Evolutionary conservation across 2,888 invertebrate genomes (phyloP).

Genomic region (Allygus modestus): DNA sequence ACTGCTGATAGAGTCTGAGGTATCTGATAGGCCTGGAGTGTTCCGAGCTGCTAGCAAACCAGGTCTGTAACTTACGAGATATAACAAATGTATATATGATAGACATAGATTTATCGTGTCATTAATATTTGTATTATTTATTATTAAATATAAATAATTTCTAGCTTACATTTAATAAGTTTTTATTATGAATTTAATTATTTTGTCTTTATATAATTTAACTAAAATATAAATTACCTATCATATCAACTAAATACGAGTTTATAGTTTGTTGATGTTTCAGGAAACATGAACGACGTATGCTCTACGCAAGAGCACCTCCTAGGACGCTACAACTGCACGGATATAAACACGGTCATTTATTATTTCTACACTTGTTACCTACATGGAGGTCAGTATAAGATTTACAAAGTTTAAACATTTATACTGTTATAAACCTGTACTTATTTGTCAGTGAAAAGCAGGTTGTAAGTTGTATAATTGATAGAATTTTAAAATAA

Average conservation of each 20-base stretch:
- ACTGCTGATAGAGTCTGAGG: slow-evolving; percentile 19
- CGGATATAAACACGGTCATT: slow-evolving; percentile 5
- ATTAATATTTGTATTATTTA: no score
- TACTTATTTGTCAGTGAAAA: no score
- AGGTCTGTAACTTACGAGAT: background rate
- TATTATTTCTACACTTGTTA: slow-evolving; percentile 42
- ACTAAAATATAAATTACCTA: no score
- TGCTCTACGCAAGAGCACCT: slow-evolving; percentile 20
- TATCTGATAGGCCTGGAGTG: background rate
- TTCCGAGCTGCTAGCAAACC: slow-evolving; percentile 21
- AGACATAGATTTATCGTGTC: no score
- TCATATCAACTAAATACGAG: no score
- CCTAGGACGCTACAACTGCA: slow-evolving; percentile 30
- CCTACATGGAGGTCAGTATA: slow-evolving; percentile 23
- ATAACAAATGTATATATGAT: no score
- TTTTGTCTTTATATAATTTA: no score
- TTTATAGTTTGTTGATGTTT: background rate
- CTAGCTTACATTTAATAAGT: no score
- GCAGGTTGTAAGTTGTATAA: no score
- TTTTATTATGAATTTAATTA: no score
- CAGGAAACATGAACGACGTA: slow-evolving; percentile 21
- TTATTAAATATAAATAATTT: no score
- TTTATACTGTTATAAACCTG: background rate
- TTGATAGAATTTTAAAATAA: no score
- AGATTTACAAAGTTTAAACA: background rate